A percentile compares a stretch with the other conserved stretches of the same genome.
These are phyloP conservation scores for Anagyrus pseudococci DNA, from an alignment of 2,888 invertebrate species.

Conservation along the genomic window DNA sequence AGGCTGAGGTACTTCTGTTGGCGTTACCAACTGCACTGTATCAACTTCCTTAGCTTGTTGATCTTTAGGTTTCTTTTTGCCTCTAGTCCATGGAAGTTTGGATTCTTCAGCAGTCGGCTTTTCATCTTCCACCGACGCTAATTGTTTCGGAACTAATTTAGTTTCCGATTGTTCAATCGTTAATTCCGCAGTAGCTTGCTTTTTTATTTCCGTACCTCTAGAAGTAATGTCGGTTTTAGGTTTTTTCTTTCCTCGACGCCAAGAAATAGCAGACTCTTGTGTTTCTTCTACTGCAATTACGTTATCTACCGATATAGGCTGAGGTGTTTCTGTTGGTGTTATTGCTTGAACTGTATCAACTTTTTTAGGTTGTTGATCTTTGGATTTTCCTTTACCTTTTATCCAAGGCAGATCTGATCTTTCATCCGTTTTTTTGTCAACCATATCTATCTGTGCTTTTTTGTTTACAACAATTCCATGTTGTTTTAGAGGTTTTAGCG, in stretches of 20 bases:
- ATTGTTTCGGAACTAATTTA: constrained; percentile 43
- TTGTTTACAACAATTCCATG: constrained; percentile 42
- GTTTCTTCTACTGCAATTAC: constrained; percentile 10
- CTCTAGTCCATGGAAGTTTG: constrained; percentile 31
- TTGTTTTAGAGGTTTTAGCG: too few species aligned
- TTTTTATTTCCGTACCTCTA: too few species aligned
- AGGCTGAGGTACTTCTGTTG: too few species aligned
- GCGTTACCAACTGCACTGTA: too few species aligned
- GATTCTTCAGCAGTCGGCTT: constrained; percentile 46
- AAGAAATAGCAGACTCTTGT: constrained; percentile 21
- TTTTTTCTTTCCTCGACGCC: constrained; percentile 12
- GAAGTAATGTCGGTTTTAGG: too few species aligned
- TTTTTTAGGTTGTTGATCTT: background rate
- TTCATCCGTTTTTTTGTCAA: background rate
- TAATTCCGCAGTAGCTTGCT: constrained; percentile 37
- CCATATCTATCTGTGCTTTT: background rate
- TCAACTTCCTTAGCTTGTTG: background rate
- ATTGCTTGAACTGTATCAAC: background rate
- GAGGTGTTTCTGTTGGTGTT: background rate
- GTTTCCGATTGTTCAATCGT: constrained; percentile 38
- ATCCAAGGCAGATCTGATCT: background rate
- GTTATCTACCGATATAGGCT: background rate
- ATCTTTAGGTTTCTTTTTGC: constrained; percentile 31
- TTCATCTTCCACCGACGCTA: constrained; percentile 42
- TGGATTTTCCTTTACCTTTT: background rate